Evolutionary conservation across 1,140 invertebrate genomes (phyloP).

Genomic region (Aethina tumida): DNA sequence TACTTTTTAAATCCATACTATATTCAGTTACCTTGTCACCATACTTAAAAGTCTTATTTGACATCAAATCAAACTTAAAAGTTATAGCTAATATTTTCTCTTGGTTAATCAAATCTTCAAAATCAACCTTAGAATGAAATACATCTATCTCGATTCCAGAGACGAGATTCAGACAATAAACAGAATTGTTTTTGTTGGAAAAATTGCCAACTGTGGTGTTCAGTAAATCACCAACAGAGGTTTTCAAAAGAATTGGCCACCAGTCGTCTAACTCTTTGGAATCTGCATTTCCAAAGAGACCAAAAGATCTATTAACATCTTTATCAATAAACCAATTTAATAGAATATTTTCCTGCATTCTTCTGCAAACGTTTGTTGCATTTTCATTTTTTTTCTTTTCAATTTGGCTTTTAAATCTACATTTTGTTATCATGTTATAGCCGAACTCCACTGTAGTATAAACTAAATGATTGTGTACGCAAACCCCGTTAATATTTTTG

Average conservation of each 20-base stretch:
- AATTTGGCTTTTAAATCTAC: conserved; percentile 26
- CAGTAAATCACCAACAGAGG: conserved; percentile 29
- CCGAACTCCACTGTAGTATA: conserved; percentile 38
- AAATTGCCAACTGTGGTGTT: conserved; percentile 31
- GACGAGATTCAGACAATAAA: conserved; percentile 17
- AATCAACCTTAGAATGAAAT: conserved; percentile 26
- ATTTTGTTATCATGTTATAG: conserved; percentile 40
- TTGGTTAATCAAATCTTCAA: conserved; percentile 23
- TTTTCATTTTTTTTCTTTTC: conserved; percentile 30
- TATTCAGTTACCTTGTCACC: conserved; percentile 5
- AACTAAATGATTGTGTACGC: conserved; percentile 31
- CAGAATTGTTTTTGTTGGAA: conserved; percentile 37
- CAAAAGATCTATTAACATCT: conserved; percentile 37
- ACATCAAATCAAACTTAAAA: conserved; percentile 16
- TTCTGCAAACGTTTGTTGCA: conserved; percentile 34
- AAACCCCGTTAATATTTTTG: conserved; percentile 33
- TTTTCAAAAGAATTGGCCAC: conserved; percentile 41
- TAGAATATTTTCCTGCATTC: conserved; percentile 40
- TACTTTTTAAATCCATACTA: conserved; percentile 13
- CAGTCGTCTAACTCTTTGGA: conserved; percentile 40
- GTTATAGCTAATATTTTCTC: conserved; percentile 26
- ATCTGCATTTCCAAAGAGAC: conserved; percentile 48
- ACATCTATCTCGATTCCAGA: conserved; percentile 27
- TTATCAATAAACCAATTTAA: conserved; percentile 29
- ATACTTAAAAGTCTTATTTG: conserved; percentile 14